Evolutionary conservation across 2,113 vertebrate genomes (phyloP).

Genomic region (Dasyurus viverrinus): DNA sequence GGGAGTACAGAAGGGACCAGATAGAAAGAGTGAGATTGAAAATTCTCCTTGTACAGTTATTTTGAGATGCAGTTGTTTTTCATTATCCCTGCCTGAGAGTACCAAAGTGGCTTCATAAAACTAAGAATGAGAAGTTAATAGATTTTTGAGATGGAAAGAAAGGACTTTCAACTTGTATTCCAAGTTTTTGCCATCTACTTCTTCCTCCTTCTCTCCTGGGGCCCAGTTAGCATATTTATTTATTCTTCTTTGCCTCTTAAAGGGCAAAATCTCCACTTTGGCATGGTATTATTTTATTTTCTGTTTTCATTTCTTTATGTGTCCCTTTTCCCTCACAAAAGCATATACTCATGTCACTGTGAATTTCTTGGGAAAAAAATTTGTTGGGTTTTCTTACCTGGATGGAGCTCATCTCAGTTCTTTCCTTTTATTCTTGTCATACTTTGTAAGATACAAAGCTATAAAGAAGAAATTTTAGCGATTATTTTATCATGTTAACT

Average conservation of each 20-base stretch:
- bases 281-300: background rate
- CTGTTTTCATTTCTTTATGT: constrained; percentile 10
- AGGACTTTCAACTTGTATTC: constrained; percentile 34
- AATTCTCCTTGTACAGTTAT: background rate
- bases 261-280: background rate
- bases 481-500: constrained; percentile 31
- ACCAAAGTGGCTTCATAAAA: background rate
- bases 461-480: background rate
- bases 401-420: constrained; percentile 15
- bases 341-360: background rate
- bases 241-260: constrained; percentile 16
- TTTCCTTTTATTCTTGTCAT: constrained; percentile 20
- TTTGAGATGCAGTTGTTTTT: background rate
- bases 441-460: constrained; percentile 18
- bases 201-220: background rate
- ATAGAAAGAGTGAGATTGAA: background rate
- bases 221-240: background rate
- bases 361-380: constrained; percentile 23
- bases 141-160: background rate
- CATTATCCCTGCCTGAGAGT: background rate
- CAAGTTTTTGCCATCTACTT: background rate
- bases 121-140: background rate
- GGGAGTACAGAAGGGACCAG: background rate
- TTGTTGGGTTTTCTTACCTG: constrained; percentile 4
- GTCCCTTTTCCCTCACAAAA: constrained; percentile 15